These are phyloP conservation scores for Thereva unica DNA, from an alignment of 2,888 invertebrate species.

Conservation along the genomic window DNA sequence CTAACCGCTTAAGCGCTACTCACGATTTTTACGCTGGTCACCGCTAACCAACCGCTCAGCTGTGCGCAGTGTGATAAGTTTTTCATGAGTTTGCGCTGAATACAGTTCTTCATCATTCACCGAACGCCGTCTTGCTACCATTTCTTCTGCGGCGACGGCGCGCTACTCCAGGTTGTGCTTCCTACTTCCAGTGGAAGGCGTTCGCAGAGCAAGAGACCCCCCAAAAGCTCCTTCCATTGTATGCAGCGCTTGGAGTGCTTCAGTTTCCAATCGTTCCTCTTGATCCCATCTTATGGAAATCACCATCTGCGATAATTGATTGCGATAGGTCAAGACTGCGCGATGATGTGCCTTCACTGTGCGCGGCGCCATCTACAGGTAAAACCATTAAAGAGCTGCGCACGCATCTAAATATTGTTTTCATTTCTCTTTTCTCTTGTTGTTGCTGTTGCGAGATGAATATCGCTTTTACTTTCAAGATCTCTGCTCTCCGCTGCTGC, in stretches of 20 bases:
- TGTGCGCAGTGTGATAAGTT: constrained; percentile 1
- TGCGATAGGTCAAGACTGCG: constrained; percentile 17
- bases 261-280: neutral
- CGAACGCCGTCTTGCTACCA: constrained; percentile 12
- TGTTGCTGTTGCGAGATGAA: too few relatives aligned
- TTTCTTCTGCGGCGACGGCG: neutral
- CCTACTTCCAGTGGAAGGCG: constrained; percentile 11
- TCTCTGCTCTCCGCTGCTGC: too few relatives aligned
- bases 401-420: too few relatives aligned
- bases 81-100: neutral
- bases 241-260: neutral
- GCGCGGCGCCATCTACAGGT: too few relatives aligned
- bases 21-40: neutral
- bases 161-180: neutral
- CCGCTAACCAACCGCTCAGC: neutral
- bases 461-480: too few relatives aligned
- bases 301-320: constrained; percentile 7
- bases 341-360: neutral
- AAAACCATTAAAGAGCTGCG: too few relatives aligned
- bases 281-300: neutral
- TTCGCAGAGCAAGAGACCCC: neutral
- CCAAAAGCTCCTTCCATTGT: neutral
- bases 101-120: constrained; percentile 6
- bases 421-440: too few relatives aligned
- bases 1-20: constrained; percentile 18